A percentile compares a stretch with the other conserved stretches of the same genome.
Conservation (phyloP, 2,113 vertebrate species). For the Crotalus helleri region DNA sequence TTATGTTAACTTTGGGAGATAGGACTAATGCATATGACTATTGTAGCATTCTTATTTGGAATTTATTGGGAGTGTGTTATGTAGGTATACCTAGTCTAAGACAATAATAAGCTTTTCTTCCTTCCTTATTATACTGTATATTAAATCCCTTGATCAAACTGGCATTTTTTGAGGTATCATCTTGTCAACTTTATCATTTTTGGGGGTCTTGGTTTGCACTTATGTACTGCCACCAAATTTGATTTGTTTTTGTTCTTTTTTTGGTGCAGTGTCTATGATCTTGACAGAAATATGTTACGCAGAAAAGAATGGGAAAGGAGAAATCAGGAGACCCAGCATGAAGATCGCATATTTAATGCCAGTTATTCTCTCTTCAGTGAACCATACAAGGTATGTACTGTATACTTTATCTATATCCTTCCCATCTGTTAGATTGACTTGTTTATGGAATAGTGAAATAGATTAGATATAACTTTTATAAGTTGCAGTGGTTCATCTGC, state of each 20-base stretch:
- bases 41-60: not conserved
- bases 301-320: conserved; percentile 79
- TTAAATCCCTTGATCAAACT: not conserved
- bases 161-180: not conserved
- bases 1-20: not conserved
- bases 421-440: not conserved
- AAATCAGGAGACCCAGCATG: conserved; percentile 76
- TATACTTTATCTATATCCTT: conserved; percentile 20
- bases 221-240: not conserved
- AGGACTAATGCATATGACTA: not conserved
- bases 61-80: not conserved
- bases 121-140: not conserved
- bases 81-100: not conserved
- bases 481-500: not conserved
- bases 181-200: conserved; percentile 55
- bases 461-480: not conserved
- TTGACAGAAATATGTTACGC: conserved; percentile 75
- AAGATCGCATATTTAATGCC: conserved; percentile 64
- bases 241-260: conserved; percentile 25
- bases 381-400: conserved; percentile 75
- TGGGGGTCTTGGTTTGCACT: conserved; percentile 32
- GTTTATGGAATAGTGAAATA: not conserved
- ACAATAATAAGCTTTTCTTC: not conserved
- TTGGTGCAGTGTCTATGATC: conserved; percentile 72
- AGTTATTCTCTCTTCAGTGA: conserved; percentile 81